phyloP scores from a whole-genome alignment of 2,113 vertebrate species.

The Mungos mungo region DNA sequence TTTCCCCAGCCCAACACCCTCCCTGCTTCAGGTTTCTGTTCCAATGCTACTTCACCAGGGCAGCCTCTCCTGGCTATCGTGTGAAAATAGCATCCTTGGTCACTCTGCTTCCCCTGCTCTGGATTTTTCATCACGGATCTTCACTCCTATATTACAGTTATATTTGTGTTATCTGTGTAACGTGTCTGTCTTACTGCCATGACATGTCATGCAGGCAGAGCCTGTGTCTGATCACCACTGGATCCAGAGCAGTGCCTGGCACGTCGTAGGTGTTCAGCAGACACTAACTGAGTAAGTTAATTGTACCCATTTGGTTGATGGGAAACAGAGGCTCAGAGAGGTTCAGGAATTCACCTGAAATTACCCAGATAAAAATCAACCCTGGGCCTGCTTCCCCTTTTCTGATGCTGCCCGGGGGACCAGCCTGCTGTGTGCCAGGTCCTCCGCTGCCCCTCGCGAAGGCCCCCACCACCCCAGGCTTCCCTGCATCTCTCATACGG shows the following conservation, averaged over 20 bases:
- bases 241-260: neutral
- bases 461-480: neutral
- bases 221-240: neutral
- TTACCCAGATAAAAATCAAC: neutral
- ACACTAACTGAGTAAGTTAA: neutral
- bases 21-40: neutral
- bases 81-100: neutral
- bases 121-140: neutral
- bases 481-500: neutral
- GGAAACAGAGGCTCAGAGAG: neutral
- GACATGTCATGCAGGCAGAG: neutral
- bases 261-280: neutral
- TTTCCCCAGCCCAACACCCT: rapidly evolving
- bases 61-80: neutral
- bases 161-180: neutral
- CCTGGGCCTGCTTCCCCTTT: neutral
- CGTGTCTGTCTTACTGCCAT: neutral
- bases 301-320: neutral
- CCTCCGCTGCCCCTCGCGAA: rapidly evolving
- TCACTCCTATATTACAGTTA: neutral
- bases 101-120: neutral
- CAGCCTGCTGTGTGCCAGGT: neutral
- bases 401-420: neutral
- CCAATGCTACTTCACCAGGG: neutral
- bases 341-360: neutral